phyloP scores from a whole-genome alignment of 2,888 invertebrate species.

The Poecilus cupreus region DNA sequence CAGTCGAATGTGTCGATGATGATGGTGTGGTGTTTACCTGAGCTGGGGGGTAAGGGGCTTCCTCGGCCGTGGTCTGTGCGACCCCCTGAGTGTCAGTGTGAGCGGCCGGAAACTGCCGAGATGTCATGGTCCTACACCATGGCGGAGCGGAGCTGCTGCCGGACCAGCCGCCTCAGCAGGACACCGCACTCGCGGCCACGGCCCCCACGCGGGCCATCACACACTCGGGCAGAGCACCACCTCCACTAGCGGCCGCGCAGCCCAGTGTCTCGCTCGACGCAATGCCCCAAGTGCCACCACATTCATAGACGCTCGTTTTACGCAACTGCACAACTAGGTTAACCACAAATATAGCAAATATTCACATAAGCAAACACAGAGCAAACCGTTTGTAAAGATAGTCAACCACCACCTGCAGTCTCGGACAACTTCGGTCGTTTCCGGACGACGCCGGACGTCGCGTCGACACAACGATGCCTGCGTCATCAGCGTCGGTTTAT shows the following conservation, averaged over 20 bases:
- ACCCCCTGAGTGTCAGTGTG: constrained; percentile 67
- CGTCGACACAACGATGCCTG: constrained; percentile 70
- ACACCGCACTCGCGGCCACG: neutral
- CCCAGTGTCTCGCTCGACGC: neutral
- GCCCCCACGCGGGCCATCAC: constrained; percentile 18
- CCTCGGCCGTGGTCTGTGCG: constrained; percentile 52
- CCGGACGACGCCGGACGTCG: constrained; percentile 69
- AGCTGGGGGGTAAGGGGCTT: constrained; percentile 45
- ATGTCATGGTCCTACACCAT: constrained; percentile 69
- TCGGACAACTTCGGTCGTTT: constrained; percentile 69
- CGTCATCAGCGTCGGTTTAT: constrained; percentile 73
- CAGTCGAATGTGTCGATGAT: neutral
- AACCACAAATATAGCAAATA: constrained; percentile 60
- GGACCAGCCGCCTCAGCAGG: constrained; percentile 30
- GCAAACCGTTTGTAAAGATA: constrained; percentile 70
- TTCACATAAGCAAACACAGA: constrained; percentile 65
- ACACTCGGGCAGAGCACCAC: neutral
- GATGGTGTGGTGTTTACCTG: constrained; percentile 48
- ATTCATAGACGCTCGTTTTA: constrained; percentile 28
- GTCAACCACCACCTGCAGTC: constrained; percentile 72
- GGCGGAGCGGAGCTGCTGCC: constrained; percentile 16
- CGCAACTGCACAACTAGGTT: constrained; percentile 46
- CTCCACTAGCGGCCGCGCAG: neutral
- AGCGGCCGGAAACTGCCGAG: constrained; percentile 69
- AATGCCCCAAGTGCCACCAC: neutral